These are phyloP conservation scores for Chaetogeoica ovagalla DNA, from an alignment of 2,888 invertebrate genomes.

Conservation along the genomic window DNA sequence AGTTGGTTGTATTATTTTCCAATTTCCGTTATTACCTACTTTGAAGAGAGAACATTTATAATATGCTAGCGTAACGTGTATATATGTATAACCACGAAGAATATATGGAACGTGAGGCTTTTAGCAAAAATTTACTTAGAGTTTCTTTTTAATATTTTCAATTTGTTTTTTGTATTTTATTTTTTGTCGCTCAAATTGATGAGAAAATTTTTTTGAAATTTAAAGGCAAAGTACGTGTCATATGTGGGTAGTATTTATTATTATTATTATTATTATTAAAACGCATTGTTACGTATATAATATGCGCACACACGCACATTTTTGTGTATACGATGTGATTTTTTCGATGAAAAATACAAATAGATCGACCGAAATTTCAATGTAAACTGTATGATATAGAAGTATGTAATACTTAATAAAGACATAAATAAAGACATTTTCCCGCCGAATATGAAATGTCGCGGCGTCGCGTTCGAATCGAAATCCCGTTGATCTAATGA, in stretches of 20 bases:
- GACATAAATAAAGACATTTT: too few relatives aligned
- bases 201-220: conserved; percentile 32
- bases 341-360: too few relatives aligned
- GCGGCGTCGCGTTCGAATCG: too few relatives aligned
- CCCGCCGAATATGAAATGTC: too few relatives aligned
- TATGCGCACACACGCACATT: not conserved
- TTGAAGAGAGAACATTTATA: too few relatives aligned
- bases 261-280: not conserved
- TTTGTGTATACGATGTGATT: not conserved
- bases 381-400: too few relatives aligned
- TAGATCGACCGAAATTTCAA: too few relatives aligned
- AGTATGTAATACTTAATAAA: too few relatives aligned
- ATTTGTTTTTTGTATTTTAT: conserved; percentile 1
- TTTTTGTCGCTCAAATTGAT: conserved; percentile 33
- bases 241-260: not conserved
- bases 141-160: conserved; percentile 25
- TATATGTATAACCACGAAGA: not conserved
- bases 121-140: conserved; percentile 15
- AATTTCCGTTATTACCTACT: not conserved
- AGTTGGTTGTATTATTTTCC: not conserved
- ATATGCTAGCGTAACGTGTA: too few relatives aligned
- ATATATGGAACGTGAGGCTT: not conserved
- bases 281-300: not conserved
- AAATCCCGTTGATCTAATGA: too few relatives aligned
- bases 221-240: conserved; percentile 19